These are phyloP conservation scores for Habrosyne pyritoides DNA, from an alignment of 2,888 invertebrate species.

Conservation along the genomic window DNA sequence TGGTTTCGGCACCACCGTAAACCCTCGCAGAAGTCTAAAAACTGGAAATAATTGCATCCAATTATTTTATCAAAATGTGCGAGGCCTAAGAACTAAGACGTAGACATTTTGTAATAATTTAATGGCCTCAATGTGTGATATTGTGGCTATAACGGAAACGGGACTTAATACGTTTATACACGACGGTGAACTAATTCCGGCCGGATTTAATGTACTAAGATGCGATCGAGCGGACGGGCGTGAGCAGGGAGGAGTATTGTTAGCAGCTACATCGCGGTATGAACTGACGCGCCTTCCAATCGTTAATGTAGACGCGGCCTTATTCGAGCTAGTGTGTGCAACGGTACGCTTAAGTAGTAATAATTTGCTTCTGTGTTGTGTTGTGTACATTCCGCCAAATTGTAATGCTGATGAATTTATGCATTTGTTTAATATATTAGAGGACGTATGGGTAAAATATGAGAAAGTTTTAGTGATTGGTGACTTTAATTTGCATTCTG, in stretches of 20 bases:
- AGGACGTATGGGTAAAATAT: conserved; percentile 21
- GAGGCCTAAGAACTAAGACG: background rate
- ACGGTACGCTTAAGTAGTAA: conserved; percentile 13
- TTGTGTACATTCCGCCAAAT: conserved; percentile 26
- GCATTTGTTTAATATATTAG: conserved; percentile 20
- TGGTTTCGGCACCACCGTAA: too few relatives aligned
- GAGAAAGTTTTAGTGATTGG: conserved; percentile 18
- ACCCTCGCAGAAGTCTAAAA: too few relatives aligned
- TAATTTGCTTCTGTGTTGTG: conserved; percentile 23
- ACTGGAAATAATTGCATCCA: background rate
- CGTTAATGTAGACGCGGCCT: conserved; percentile 12
- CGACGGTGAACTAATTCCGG: background rate
- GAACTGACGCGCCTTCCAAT: conserved; percentile 16
- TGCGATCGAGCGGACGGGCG: conserved; percentile 15
- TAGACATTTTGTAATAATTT: background rate
- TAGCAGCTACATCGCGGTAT: background rate
- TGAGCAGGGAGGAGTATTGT: conserved; percentile 8
- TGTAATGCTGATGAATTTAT: conserved; percentile 22
- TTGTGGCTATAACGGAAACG: background rate
- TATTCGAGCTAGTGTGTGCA: conserved; percentile 26
- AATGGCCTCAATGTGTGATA: background rate
- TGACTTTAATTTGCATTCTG: conserved; percentile 24
- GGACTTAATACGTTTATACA: background rate
- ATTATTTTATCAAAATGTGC: background rate
- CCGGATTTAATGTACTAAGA: conserved; percentile 10